A percentile compares a stretch with the other conserved stretches of the same genome.
phyloP scores from a whole-genome alignment of 2,888 invertebrate species.

The Lepidochrysops patricia region DNA sequence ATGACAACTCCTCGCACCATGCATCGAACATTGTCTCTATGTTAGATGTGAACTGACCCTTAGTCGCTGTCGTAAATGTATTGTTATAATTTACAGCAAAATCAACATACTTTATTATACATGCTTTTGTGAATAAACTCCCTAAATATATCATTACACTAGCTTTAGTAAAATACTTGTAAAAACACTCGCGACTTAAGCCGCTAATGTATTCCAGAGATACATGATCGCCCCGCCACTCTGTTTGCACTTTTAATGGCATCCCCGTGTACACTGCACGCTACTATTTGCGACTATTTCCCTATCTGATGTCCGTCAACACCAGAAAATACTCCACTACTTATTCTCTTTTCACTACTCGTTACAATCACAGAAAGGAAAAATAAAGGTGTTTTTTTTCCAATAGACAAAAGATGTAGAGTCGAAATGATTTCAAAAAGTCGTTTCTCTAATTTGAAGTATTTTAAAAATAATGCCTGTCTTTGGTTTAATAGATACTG shows the following conservation, averaged over 20 bases:
- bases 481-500: too few species aligned
- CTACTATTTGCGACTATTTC: background rate
- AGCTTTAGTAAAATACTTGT: too few species aligned
- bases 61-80: too few species aligned
- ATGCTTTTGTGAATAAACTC: too few species aligned
- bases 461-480: background rate
- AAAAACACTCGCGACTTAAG: background rate
- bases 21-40: too few species aligned
- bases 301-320: background rate
- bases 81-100: too few species aligned
- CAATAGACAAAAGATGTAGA: background rate
- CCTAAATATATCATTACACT: too few species aligned
- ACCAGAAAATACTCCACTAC: background rate
- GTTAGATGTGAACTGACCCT: too few species aligned
- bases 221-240: conserved; percentile 10
- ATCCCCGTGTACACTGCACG: background rate
- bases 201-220: background rate
- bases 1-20: too few species aligned
- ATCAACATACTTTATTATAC: too few species aligned
- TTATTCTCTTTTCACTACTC: background rate
- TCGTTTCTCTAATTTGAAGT: background rate
- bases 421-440: background rate
- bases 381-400: too few species aligned
- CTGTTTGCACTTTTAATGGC: conserved; percentile 23
- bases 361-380: too few species aligned